Evolutionary conservation across 2,797 vertebrate species (phyloP).

Genomic region (Selene dorsalis): DNA sequence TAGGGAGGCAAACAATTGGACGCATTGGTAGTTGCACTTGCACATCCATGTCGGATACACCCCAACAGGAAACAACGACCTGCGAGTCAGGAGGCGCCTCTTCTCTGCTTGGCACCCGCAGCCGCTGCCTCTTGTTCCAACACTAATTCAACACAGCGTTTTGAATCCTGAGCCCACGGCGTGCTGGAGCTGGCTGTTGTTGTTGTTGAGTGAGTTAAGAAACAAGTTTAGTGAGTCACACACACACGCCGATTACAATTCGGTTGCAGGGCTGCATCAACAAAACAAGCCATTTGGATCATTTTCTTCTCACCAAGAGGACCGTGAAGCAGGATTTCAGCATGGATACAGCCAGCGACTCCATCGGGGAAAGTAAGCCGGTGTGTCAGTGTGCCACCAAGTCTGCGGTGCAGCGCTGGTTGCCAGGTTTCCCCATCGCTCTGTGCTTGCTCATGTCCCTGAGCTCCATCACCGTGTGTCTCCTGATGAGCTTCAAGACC

Average conservation of each 20-base stretch:
- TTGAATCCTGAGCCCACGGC: slow-evolving; percentile 33
- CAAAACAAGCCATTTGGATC: neutral
- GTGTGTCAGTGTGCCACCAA: slow-evolving; percentile 72
- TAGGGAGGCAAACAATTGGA: slow-evolving; percentile 74
- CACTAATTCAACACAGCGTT: slow-evolving; percentile 52
- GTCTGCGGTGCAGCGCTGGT: slow-evolving; percentile 65
- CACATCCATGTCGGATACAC: slow-evolving; percentile 45
- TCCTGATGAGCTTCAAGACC: slow-evolving; percentile 89
- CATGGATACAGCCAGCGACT: slow-evolving; percentile 76
- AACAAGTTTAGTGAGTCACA: slow-evolving; percentile 8
- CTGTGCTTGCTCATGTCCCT: slow-evolving; percentile 88
- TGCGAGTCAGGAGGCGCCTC: slow-evolving; percentile 39
- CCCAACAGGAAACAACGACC: slow-evolving; percentile 59
- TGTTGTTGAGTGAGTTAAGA: slow-evolving; percentile 22
- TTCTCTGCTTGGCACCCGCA: slow-evolving; percentile 39
- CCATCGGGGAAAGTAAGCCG: slow-evolving; percentile 69
- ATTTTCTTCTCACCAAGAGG: slow-evolving; percentile 24
- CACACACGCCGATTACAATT: slow-evolving; percentile 11
- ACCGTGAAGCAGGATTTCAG: slow-evolving; percentile 53
- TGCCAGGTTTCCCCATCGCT: slow-evolving; percentile 72
- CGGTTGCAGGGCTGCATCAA: neutral
- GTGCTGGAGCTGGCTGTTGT: slow-evolving; percentile 29
- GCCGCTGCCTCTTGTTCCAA: slow-evolving; percentile 57
- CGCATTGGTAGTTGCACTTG: slow-evolving; percentile 46
- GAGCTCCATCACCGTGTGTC: slow-evolving; percentile 87